Evolutionary conservation across 2,113 vertebrate species (phyloP).

Genomic region (Atherinomorus stipes): DNA sequence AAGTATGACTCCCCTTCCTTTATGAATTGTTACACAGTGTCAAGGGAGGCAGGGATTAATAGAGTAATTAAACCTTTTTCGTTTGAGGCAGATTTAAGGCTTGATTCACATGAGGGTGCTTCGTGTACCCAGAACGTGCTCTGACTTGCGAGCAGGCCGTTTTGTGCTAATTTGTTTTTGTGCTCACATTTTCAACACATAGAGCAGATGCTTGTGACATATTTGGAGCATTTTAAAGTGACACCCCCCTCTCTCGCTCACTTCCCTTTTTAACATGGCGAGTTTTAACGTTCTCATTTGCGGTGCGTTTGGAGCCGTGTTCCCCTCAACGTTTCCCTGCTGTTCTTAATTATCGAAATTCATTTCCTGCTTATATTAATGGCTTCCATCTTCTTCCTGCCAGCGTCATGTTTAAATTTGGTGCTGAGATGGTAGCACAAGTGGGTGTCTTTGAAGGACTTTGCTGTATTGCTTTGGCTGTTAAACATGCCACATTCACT

Average conservation of each 20-base stretch:
- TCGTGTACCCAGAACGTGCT: constrained; percentile 67
- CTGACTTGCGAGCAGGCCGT: constrained; percentile 45
- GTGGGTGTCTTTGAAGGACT: constrained; percentile 54
- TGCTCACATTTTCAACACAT: constrained; percentile 26
- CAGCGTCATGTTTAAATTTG: constrained; percentile 45
- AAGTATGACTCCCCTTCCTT: constrained; percentile 53
- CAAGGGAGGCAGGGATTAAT: constrained; percentile 71
- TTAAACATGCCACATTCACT: constrained; percentile 50
- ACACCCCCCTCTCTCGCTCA: constrained; percentile 13
- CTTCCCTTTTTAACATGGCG: constrained; percentile 31
- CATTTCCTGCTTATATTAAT: constrained; percentile 39
- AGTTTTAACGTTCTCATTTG: constrained; percentile 58
- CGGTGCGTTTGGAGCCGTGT: constrained; percentile 25
- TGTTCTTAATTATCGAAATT: constrained; percentile 57
- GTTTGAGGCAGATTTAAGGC: constrained; percentile 76
- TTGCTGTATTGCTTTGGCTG: constrained; percentile 38
- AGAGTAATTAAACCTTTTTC: constrained; percentile 74
- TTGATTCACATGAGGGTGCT: constrained; percentile 66
- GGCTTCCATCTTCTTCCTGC: constrained; percentile 49
- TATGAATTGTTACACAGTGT: constrained; percentile 57
- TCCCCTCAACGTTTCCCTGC: constrained; percentile 33
- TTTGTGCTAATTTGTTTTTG: constrained; percentile 47
- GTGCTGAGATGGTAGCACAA: constrained; percentile 29
- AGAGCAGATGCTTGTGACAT: constrained; percentile 55
- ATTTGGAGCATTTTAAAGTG: constrained; percentile 45